Conservation (phyloP, 2,797 vertebrate species). For the Geotrypetes seraphini region DNA sequence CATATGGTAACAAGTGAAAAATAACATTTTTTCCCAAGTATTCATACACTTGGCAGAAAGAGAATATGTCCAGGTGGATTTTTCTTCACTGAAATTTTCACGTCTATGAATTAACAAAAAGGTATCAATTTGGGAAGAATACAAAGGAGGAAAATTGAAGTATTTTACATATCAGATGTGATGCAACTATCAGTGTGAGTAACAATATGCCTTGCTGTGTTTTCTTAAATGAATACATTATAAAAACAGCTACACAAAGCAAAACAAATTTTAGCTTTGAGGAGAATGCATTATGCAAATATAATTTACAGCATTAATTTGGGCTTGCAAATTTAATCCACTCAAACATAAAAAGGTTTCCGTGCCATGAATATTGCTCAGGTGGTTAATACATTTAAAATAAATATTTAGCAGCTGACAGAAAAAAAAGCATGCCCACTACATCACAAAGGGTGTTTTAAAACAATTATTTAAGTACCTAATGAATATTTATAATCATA, state of each 20-base stretch:
- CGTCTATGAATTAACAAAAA: no score
- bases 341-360: constrained; percentile 41
- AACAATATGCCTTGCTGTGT: constrained; percentile 12
- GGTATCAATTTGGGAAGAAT: no score
- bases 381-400: constrained; percentile 47
- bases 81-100: no score
- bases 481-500: constrained; percentile 45
- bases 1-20: no score
- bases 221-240: constrained; percentile 40
- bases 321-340: constrained; percentile 45
- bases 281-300: constrained; percentile 51
- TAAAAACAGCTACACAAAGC: constrained; percentile 24
- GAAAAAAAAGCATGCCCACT: constrained; percentile 28
- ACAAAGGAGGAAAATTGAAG: no score
- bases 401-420: constrained; percentile 50
- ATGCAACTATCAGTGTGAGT: not conserved
- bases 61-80: no score
- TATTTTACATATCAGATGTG: constrained; percentile 31
- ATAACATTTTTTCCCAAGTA: no score
- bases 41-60: no score
- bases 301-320: constrained; percentile 53
- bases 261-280: constrained; percentile 42
- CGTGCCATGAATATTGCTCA: constrained; percentile 49
- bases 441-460: constrained; percentile 40
- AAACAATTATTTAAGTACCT: constrained; percentile 38